Evolutionary conservation across 1,140 invertebrate species (phyloP), one percentile per base, ranked within the genome.

Genomic region (Physella acuta): DNA sequence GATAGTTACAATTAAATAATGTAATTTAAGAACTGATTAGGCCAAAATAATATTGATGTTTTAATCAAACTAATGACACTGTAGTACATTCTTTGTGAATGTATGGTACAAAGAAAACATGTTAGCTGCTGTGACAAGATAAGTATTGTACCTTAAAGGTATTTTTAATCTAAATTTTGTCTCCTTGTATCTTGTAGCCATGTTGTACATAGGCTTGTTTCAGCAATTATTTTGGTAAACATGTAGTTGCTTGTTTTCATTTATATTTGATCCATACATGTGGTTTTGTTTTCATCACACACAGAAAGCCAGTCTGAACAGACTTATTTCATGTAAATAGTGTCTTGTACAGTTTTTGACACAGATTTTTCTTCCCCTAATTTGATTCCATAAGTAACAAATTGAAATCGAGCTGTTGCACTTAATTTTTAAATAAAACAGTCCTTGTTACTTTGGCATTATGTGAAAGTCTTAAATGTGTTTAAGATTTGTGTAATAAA

Each of bases 401-500:
- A 64, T 39, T 61, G 14, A 49, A 51, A 49, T 52, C n/a, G 31
- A 64, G 20, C 51, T 52, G 62, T 64, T 64, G 37, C 49, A 49
- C 39, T 64, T n/a, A 30, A 64, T 64, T 64, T 64, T 64, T 64
- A 64, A 31, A 37, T 37, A 64, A 64, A 51, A 33, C 33, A 37
- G 36, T 37, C 39, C 5, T 31, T 64, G 37, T 58, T 37, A 37
- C 31, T 61, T 56, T 66, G 64, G n/a, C 63, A 65, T 66, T 58
- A 37, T 65, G 49, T 53, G 62, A 61, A 61, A 55, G 63, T 65
- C 51, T 55, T 65, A 8, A 53, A 65, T 51, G 63, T 63, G 53
- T 60, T 30, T 53, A 37, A 56, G 64, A 66, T 66, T 66, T 66
- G 64, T 66, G 64, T 66, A 66, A 66, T 66, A 66, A 66, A 60